phyloP scores from a whole-genome alignment of 2,797 vertebrate genomes.

The Percopsis omiscomaycus region DNA sequence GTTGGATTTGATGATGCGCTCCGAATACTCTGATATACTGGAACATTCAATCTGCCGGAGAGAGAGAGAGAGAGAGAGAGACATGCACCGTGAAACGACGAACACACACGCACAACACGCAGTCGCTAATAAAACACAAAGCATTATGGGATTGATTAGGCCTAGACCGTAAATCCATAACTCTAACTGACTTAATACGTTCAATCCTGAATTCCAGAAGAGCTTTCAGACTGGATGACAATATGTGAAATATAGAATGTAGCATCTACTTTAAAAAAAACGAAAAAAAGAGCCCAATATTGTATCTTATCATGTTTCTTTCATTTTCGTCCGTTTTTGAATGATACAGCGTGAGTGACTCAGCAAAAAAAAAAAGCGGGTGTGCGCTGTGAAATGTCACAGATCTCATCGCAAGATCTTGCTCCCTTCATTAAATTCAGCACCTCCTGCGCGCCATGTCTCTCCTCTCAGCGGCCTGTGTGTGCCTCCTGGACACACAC shows the following conservation, averaged over 20 bases:
- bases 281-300: too few species aligned
- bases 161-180: too few species aligned
- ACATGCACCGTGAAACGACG: neutral
- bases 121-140: neutral
- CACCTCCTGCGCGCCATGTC: neutral
- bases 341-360: neutral
- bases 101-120: too few species aligned
- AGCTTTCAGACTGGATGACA: too few species aligned
- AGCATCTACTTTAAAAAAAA: too few species aligned
- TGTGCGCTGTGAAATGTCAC: neutral
- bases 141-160: too few species aligned
- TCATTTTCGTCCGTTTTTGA: slow-evolving; percentile 2
- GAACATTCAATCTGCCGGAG: slow-evolving; percentile 92
- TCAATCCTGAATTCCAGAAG: too few species aligned
- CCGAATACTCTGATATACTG: slow-evolving; percentile 98
- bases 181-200: too few species aligned
- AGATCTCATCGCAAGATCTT: neutral
- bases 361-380: neutral
- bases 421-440: slow-evolving; percentile 1
- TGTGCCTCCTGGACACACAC: too few species aligned
- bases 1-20: slow-evolving; percentile 99
- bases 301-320: neutral
- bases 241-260: too few species aligned
- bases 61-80: neutral
- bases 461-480: neutral